Evolutionary conservation across 2,888 invertebrate genomes (phyloP).

Genomic region (Lasioglossum malachurum): DNA sequence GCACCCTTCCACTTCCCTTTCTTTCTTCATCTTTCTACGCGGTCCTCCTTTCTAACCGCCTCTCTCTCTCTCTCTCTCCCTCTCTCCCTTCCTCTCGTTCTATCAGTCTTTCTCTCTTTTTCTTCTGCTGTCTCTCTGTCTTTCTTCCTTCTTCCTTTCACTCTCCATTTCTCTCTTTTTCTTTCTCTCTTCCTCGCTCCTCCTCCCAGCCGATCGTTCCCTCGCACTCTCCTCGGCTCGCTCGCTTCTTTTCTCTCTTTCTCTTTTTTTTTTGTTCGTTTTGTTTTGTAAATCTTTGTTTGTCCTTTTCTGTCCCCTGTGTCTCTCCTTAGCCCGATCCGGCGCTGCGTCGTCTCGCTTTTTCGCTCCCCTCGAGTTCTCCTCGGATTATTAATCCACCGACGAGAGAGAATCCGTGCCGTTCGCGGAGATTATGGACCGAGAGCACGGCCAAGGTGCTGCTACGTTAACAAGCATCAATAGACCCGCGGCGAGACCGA

Average conservation of each 20-base stretch:
- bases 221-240: slow-evolving; percentile 12
- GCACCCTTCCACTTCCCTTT: slow-evolving; percentile 73
- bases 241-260: slow-evolving; percentile 6
- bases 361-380: slow-evolving; percentile 62
- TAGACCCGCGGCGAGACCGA: slow-evolving; percentile 34
- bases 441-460: slow-evolving; percentile 68
- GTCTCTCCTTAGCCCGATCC: slow-evolving; percentile 43
- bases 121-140: slow-evolving; percentile 14
- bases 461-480: slow-evolving; percentile 72
- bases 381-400: slow-evolving; percentile 72
- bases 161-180: slow-evolving; percentile 18
- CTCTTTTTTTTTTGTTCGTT: not conserved
- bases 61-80: slow-evolving; percentile 10
- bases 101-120: not conserved
- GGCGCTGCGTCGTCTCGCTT: slow-evolving; percentile 59
- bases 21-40: slow-evolving; percentile 49
- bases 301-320: slow-evolving; percentile 58
- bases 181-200: slow-evolving; percentile 35
- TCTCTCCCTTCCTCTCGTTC: slow-evolving; percentile 11
- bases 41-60: not conserved
- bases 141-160: slow-evolving; percentile 53
- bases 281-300: slow-evolving; percentile 34
- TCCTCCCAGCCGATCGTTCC: not conserved
- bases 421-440: slow-evolving; percentile 69
- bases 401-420: slow-evolving; percentile 64